Percentiles rank a stretch among this genome's conserved stretches.
Evolutionary conservation across 2,113 vertebrate genomes (phyloP).

Genomic region (Lynx canadensis): DNA sequence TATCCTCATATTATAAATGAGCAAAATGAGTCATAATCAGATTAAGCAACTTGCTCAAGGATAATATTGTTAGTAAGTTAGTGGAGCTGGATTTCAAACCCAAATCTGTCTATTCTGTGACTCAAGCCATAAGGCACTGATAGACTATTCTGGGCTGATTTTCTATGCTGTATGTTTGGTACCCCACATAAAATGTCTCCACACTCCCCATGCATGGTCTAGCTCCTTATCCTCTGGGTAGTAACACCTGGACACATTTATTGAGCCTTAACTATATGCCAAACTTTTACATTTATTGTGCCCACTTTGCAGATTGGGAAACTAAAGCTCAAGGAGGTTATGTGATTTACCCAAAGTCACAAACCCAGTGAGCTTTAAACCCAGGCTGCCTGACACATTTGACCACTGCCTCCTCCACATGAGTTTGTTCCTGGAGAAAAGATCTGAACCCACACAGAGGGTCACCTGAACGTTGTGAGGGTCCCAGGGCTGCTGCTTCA

Average conservation of each 20-base stretch:
- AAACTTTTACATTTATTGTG: background rate
- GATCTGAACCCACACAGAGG: background rate
- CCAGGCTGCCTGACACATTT: background rate
- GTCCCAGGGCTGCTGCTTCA: background rate
- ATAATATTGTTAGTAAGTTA: slow-evolving; percentile 16
- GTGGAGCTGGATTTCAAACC: background rate
- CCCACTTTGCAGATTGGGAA: background rate
- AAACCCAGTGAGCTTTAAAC: background rate
- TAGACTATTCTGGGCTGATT: background rate
- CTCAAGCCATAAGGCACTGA: background rate
- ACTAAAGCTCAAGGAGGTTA: background rate
- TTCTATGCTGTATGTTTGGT: slow-evolving; percentile 15
- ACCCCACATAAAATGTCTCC: background rate
- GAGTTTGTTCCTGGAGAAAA: background rate
- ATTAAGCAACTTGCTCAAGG: slow-evolving; percentile 54
- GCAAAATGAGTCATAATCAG: slow-evolving; percentile 63
- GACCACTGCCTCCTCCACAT: background rate
- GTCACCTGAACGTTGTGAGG: background rate
- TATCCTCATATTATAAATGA: slow-evolving; percentile 65
- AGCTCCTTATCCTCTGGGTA: background rate
- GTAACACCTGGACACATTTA: background rate
- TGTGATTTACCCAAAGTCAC: background rate
- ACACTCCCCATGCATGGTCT: background rate
- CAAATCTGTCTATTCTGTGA: background rate
- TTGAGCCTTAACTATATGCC: background rate